Evolutionary conservation across 2,113 vertebrate species (phyloP).

Genomic region (Bostrychus sinensis): DNA sequence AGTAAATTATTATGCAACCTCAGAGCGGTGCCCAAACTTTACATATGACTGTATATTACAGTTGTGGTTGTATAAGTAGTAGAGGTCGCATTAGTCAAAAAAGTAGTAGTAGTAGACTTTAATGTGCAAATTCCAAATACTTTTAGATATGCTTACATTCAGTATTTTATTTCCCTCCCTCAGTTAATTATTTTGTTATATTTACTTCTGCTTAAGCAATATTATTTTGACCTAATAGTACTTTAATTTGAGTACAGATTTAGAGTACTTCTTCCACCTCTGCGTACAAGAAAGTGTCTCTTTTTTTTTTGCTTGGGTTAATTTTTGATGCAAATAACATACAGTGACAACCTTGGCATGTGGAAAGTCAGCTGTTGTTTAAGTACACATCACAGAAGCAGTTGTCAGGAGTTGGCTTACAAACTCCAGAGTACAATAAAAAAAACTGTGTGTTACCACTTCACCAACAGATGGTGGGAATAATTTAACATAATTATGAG

Average conservation of each 20-base stretch:
- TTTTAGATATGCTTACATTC: too few species aligned
- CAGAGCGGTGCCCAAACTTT: too few species aligned
- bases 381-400: conserved; percentile 40
- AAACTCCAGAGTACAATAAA: conserved; percentile 25
- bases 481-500: conserved; percentile 55
- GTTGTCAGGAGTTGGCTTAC: conserved; percentile 24
- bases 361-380: conserved; percentile 9
- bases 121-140: too few species aligned
- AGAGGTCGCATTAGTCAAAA: too few species aligned
- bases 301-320: not conserved
- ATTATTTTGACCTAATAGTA: not conserved
- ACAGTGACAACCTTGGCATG: not conserved
- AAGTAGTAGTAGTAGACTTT: too few species aligned
- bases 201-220: not conserved
- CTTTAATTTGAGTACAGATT: too few species aligned
- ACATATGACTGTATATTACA: too few species aligned
- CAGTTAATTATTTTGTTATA: not conserved
- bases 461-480: conserved; percentile 53
- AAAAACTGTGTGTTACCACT: conserved; percentile 31
- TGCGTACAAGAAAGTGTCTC: not conserved
- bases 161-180: too few species aligned
- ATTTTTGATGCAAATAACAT: conserved; percentile 14
- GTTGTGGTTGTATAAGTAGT: too few species aligned
- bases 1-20: too few species aligned
- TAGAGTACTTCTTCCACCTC: not conserved